phyloP scores from a whole-genome alignment of 2,888 invertebrate species.

The Phymatocera aterrima region DNA sequence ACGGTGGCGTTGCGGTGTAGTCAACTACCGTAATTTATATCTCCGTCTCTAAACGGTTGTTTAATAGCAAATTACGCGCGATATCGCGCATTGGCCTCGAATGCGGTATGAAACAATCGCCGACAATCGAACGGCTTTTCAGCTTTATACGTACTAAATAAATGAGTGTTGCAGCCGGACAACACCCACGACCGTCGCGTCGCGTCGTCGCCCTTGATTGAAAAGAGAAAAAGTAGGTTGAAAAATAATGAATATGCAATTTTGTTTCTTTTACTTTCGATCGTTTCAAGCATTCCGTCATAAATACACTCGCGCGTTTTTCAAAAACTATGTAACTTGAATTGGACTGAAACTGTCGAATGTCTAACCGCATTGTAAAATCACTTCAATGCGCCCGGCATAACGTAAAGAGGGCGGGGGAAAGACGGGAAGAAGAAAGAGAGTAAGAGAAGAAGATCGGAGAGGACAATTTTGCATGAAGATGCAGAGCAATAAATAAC shows the following conservation, averaged over 20 bases:
- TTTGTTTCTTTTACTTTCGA: not conserved
- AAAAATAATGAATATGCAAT: not conserved
- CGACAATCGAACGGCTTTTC: conserved; percentile 15
- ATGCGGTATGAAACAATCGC: conserved; percentile 22
- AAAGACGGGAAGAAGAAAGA: not conserved
- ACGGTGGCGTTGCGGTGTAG: not conserved
- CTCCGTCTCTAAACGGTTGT: conserved; percentile 40
- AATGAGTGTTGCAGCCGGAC: not conserved
- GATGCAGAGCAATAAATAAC: conserved; percentile 47
- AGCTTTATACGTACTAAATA: no score
- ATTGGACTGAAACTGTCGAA: not conserved
- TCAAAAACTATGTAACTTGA: no score
- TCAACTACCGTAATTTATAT: conserved; percentile 21
- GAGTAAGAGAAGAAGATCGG: no score
- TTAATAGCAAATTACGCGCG: conserved; percentile 33
- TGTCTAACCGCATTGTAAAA: not conserved
- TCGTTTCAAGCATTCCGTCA: no score
- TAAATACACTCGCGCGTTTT: no score
- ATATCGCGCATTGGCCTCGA: conserved; percentile 33
- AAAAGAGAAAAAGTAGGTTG: not conserved
- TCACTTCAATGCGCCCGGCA: not conserved
- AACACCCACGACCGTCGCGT: no score
- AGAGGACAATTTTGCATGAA: conserved; percentile 47
- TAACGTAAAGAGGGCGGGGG: not conserved
- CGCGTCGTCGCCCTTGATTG: not conserved